Conservation (phyloP, 2,888 invertebrate genomes). For the Phyto melanocephala region DNA sequence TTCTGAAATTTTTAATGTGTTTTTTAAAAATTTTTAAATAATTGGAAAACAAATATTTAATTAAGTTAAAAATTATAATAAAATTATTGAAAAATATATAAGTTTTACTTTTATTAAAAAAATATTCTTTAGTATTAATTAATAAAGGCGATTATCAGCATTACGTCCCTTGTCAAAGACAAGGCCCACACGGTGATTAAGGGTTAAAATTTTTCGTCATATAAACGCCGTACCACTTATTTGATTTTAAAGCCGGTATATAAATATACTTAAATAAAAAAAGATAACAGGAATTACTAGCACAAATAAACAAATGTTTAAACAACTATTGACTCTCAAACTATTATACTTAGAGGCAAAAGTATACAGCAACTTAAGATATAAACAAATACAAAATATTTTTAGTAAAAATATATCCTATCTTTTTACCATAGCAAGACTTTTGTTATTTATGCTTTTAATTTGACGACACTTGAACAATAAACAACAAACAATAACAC, state of each 20-base stretch:
- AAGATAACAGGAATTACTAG: conserved; percentile 44
- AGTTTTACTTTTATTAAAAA: neutral
- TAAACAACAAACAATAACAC: too few species aligned
- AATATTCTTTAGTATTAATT: neutral
- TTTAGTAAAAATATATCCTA: too few species aligned
- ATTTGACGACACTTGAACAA: too few species aligned
- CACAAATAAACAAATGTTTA: neutral
- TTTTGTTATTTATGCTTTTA: too few species aligned
- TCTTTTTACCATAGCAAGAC: too few species aligned
- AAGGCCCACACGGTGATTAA: conserved; percentile 69
- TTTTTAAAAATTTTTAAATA: conserved; percentile 41
- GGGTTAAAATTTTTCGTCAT: conserved; percentile 68
- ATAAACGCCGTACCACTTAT: conserved; percentile 24
- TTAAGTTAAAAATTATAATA: conserved; percentile 40
- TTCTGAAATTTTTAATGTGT: conserved; percentile 11
- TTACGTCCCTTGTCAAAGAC: too few species aligned
- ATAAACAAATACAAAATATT: too few species aligned
- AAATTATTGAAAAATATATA: neutral
- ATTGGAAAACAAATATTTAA: conserved; percentile 1
- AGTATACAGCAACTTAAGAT: too few species aligned
- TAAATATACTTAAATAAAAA: neutral
- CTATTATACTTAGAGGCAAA: neutral
- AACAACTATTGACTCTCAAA: neutral
- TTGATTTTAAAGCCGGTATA: neutral
- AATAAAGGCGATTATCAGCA: conserved; percentile 67